Base-by-base conservation (phyloP, 2,888 invertebrate species). In the Hydriomena furcata region DNA sequence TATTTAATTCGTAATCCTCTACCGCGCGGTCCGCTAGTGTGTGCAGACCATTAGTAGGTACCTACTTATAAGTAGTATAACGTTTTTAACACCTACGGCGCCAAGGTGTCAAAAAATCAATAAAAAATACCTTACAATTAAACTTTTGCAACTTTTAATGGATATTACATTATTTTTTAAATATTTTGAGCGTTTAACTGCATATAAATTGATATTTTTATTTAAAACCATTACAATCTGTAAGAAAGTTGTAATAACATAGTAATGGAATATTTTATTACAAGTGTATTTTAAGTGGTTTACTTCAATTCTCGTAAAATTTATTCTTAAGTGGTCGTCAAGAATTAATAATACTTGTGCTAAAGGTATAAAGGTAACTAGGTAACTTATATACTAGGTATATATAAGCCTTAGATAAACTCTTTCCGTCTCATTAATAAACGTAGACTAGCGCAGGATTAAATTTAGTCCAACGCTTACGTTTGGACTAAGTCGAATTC, bases 41-140 rank as follows among this genome's bases (percentile, higher is more conserved):
- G n/a, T n/a, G n/a, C n/a, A n/a, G n/a, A n/a, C n/a, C n/a, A n/a
- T n/a, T n/a, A 42, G 36, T 41, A 37, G 31, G 40, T 13, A 51
- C 31, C 5, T 44, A 46, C 44, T 54, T 42, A 24, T 46, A 43
- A 60, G 66, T 54, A 60, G 55, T n/a, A n/a, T n/a, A n/a, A 4
- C 4, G 4, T 17, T n/a, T 40, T 61, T 65, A 54, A 61, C 69
- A 65, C 59, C 52, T 58, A 53, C 41, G 43, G 49, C 44, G 21
- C 44, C 20, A 42, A 65, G 54, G 63, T 62, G 66, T 62, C 54
- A 50, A 35, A 54, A 47, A 51, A 54, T 50, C 45, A 45, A 52
- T 55, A 55, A 54, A 58, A 49, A 41, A 34, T 55, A 49, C 45
- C 52, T 64, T 61, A 61, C 52, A 64, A 66, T 66, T 67, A 66